phyloP scores from a whole-genome alignment of 2,797 vertebrate species.

The Astyanax mexicanus region DNA sequence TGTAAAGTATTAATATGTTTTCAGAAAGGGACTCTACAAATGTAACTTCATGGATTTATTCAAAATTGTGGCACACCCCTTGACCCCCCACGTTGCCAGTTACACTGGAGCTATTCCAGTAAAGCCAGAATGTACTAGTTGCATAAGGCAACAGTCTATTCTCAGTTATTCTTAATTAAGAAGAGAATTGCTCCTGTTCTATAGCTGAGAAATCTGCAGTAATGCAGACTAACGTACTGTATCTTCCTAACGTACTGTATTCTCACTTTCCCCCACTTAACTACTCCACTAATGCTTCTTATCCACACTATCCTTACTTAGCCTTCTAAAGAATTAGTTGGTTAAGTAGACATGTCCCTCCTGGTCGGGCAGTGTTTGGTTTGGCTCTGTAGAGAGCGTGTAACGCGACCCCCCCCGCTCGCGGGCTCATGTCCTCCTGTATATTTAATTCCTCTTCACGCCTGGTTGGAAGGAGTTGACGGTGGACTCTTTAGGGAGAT shows the following conservation, averaged over 20 bases:
- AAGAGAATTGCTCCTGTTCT: background rate
- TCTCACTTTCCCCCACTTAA: slow-evolving; percentile 9
- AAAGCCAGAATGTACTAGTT: background rate
- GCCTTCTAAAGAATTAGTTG: slow-evolving; percentile 35
- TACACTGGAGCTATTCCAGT: no score
- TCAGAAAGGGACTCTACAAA: no score
- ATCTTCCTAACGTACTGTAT: background rate
- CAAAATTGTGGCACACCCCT: no score
- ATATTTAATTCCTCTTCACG: slow-evolving; percentile 81
- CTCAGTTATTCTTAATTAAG: background rate
- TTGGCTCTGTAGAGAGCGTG: slow-evolving; percentile 61
- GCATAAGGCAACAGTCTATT: no score
- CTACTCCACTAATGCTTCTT: background rate
- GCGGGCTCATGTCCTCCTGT: slow-evolving; percentile 72
- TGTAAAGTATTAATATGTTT: no score
- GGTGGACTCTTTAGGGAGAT: slow-evolving; percentile 68
- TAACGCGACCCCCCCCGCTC: slow-evolving; percentile 71
- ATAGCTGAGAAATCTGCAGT: background rate
- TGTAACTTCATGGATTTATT: no score
- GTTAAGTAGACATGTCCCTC: slow-evolving; percentile 37
- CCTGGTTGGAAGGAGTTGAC: slow-evolving; percentile 67
- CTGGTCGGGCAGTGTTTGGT: slow-evolving; percentile 47
- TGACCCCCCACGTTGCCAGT: no score
- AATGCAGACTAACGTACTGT: background rate
- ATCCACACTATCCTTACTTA: background rate